Conservation (phyloP, 2,888 invertebrate genomes). For the Caenorhabditis macrosperma region DNA sequence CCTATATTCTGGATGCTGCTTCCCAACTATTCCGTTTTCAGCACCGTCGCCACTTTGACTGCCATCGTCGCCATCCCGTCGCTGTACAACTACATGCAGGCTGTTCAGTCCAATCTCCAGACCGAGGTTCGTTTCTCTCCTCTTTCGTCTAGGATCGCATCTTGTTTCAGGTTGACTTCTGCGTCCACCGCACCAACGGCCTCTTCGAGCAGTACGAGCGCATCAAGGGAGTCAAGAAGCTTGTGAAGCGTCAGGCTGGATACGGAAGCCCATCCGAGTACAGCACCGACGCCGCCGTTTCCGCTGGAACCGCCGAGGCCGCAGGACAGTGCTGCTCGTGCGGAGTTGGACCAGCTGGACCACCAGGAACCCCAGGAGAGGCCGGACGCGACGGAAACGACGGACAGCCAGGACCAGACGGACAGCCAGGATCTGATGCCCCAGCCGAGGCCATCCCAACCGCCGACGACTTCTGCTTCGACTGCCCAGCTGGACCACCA, state of each 20-base stretch:
- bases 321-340: slow-evolving; percentile 73
- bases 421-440: slow-evolving; percentile 75
- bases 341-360: slow-evolving; percentile 70
- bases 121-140: slow-evolving; percentile 65
- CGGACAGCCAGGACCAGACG: slow-evolving; percentile 72
- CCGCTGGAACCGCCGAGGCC: slow-evolving; percentile 19
- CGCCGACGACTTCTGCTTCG: slow-evolving; percentile 71
- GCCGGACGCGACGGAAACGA: slow-evolving; percentile 73
- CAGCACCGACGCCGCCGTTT: slow-evolving; percentile 56
- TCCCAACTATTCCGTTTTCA: slow-evolving; percentile 14
- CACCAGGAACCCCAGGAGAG: slow-evolving; percentile 74
- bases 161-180: slow-evolving; percentile 71
- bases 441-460: slow-evolving; percentile 63
- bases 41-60: slow-evolving; percentile 77
- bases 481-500: slow-evolving; percentile 72
- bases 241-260: slow-evolving; percentile 71
- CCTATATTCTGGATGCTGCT: not conserved
- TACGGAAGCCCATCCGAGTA: slow-evolving; percentile 62
- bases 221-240: slow-evolving; percentile 69
- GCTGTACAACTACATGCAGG: slow-evolving; percentile 79
- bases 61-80: slow-evolving; percentile 78
- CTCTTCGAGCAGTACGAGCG: slow-evolving; percentile 72
- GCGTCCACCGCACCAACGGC: slow-evolving; percentile 72
- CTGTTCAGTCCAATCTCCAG: slow-evolving; percentile 77
- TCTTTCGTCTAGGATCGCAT: not conserved